These are phyloP conservation scores for Macheiramphus alcinus DNA, from an alignment of 2,113 vertebrate genomes.

Conservation along the genomic window DNA sequence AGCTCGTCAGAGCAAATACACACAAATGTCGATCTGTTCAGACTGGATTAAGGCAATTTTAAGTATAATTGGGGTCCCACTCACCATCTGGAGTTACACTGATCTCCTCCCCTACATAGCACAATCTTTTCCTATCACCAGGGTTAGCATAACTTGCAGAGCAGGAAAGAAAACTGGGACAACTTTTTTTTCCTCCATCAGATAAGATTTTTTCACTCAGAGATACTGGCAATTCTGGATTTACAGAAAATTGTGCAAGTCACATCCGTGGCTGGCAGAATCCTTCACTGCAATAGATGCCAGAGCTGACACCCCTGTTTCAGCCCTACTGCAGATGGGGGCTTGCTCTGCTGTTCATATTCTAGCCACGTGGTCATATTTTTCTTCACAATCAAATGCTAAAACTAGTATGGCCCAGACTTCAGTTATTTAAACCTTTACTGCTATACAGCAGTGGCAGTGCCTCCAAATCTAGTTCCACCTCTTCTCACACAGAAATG, in stretches of 20 bases:
- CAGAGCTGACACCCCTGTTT: background rate
- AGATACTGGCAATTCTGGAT: background rate
- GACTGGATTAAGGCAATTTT: background rate
- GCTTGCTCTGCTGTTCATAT: background rate
- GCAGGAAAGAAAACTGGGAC: background rate
- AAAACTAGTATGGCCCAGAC: background rate
- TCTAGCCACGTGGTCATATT: accelerated
- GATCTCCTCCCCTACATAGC: background rate
- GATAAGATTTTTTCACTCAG: background rate
- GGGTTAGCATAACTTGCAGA: background rate
- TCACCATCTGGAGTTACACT: background rate
- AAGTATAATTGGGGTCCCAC: background rate
- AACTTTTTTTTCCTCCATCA: background rate
- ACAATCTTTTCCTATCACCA: background rate
- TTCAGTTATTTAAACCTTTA: background rate
- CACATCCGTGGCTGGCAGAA: background rate
- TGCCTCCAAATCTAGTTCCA: background rate
- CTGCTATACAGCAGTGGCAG: background rate
- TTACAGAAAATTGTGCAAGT: background rate
- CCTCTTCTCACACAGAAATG: background rate
- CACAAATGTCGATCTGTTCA: background rate
- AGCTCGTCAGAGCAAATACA: background rate
- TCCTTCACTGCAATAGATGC: background rate
- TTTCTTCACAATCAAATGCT: background rate
- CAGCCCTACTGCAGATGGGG: background rate